Base-by-base conservation (phyloP, 2,113 vertebrate species). In the Eurystomus gularis region DNA sequence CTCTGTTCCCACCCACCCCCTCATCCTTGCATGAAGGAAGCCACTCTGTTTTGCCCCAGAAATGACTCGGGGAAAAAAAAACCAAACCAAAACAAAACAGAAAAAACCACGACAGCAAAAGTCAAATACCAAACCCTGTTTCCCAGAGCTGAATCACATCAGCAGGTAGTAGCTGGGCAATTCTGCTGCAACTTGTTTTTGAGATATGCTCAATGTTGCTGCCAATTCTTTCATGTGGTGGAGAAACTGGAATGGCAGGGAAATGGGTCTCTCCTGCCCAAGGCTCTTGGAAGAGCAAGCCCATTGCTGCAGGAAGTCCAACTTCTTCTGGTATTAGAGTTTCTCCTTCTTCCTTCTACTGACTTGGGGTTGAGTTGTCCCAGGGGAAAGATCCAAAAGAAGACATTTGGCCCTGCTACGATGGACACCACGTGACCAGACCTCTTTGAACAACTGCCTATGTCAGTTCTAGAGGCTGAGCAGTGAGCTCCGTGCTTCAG, bases 1-100 rank as follows among this genome's bases (percentile, higher is more conserved):
- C 83, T 75, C 84, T 75, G 55, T 62, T 90, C 92, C 82, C 91
- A 86, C 78, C 86, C 86, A 28, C 40, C 81, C 72, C 73, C 71
- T 55, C 46, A 6, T 81, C 88, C 93, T 33, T 70, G 23, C 28
- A 25, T 9, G 46, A 62, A 96, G 94, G 92, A 80, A 96, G 58
- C 17, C 70, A 58, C 44, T 84, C 70, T 72, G 31, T 2, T 82
- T 82, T 79, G 40, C 48, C 78, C 78, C 75, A n/a, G 0, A 73
- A 78, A 78, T 12, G 13, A 73, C 55, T 57, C 21, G 55, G 55
- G 29, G 17, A 49, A 35, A 28, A 60, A 11, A 17, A 21, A 52
- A 13, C 33, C 28, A 23, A 17, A 57, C 17, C 31, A n/a, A 33
- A 55, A 55, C 17, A 28, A 55, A 29, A 26, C 26, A 31, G 14